A percentile compares a stretch with the other conserved stretches of the same genome.
Conservation (phyloP, 2,113 vertebrate genomes). For the Paramormyrops kingsleyae region DNA sequence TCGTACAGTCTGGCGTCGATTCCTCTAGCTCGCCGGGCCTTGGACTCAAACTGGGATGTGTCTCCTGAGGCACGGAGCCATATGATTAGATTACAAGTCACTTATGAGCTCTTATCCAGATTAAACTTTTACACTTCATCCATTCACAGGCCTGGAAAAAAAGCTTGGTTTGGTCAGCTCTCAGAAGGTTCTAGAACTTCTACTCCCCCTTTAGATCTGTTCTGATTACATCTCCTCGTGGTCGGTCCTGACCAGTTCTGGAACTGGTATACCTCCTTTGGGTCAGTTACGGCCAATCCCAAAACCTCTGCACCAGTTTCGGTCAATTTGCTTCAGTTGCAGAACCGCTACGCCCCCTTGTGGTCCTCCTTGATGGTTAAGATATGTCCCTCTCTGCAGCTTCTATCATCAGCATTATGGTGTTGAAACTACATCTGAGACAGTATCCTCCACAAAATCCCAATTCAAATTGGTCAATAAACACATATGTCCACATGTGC, state of each 20-base stretch:
- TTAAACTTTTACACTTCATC: background rate
- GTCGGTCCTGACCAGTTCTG: background rate
- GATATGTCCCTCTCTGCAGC: background rate
- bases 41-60: background rate
- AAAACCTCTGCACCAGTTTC: background rate
- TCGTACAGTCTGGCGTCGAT: background rate
- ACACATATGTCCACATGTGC: background rate
- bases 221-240: background rate
- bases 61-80: background rate
- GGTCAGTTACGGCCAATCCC: background rate
- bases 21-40: background rate
- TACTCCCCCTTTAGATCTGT: background rate
- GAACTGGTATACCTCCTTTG: background rate
- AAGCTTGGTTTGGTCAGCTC: background rate
- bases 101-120: background rate
- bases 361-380: background rate
- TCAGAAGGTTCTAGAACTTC: background rate
- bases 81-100: background rate
- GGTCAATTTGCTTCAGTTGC: background rate
- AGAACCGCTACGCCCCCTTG: background rate
- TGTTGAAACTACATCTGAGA: background rate
- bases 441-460: background rate
- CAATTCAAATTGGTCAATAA: background rate
- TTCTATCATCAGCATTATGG: background rate
- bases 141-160: background rate